phyloP scores from a whole-genome alignment of 2,888 invertebrate genomes.

The Eupithecia insigniata region DNA sequence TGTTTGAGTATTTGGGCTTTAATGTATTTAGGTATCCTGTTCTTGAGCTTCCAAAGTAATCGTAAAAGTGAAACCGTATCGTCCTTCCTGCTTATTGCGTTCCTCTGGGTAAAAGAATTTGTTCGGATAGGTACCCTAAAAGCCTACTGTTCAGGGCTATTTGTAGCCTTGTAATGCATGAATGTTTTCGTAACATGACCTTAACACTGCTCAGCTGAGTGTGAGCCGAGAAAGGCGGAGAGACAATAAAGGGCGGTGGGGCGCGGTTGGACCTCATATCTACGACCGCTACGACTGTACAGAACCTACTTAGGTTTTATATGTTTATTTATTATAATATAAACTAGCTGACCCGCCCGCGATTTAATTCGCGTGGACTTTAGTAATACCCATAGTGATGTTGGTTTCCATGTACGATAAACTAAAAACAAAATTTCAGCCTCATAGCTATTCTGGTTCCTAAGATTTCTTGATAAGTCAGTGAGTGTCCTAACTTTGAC shows the following conservation, averaged over 20 bases:
- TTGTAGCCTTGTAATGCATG: conserved; percentile 40
- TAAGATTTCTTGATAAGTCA: too few species aligned
- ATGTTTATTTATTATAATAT: too few species aligned
- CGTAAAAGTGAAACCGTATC: background rate
- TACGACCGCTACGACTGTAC: background rate
- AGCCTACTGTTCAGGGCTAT: conserved; percentile 14
- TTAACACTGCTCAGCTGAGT: conserved; percentile 66
- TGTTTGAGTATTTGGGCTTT: too few species aligned
- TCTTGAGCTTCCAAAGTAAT: background rate
- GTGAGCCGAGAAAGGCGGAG: conserved; percentile 59
- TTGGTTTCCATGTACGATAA: too few species aligned
- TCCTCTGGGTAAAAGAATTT: conserved; percentile 1
- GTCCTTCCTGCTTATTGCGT: background rate
- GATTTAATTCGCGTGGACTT: too few species aligned
- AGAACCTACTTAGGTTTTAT: background rate
- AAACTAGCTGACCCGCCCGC: too few species aligned
- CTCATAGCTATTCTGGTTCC: too few species aligned
- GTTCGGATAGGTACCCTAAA: conserved; percentile 4
- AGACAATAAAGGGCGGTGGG: conserved; percentile 70
- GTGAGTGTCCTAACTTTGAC: too few species aligned
- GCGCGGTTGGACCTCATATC: conserved; percentile 27
- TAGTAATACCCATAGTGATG: too few species aligned
- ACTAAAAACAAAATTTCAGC: too few species aligned
- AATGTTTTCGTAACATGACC: conserved; percentile 57
- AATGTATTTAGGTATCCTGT: too few species aligned